Evolutionary conservation across 53 echinoderm and acorn worm species (phyloP).

Genomic region (Henricia sp.): DNA sequence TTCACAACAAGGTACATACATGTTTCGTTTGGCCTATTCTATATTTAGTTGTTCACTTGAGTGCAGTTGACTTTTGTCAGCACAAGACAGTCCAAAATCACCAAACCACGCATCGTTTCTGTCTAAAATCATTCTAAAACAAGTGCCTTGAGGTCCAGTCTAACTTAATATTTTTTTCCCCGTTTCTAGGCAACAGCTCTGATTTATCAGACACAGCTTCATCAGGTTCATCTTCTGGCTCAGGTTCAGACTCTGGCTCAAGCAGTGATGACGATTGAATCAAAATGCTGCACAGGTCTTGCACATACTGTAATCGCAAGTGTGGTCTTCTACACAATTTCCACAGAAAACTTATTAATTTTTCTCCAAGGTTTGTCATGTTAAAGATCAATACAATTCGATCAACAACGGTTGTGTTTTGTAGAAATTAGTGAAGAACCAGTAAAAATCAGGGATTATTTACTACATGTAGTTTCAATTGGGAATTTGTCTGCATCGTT

Average conservation of each 20-base stretch:
- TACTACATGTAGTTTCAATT: too few species aligned
- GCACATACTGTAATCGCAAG: neutral
- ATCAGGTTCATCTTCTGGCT: conserved; percentile 23
- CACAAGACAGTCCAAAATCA: too few species aligned
- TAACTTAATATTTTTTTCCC: neutral
- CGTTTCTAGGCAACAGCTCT: neutral
- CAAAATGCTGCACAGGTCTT: neutral
- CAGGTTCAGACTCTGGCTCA: neutral
- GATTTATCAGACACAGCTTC: conserved; percentile 13
- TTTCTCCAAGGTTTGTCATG: neutral
- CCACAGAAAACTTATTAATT: neutral
- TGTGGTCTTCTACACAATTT: neutral
- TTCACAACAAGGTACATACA: neutral
- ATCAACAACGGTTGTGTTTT: neutral
- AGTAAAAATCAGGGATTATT: too few species aligned
- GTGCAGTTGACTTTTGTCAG: neutral
- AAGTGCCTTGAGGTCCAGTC: too few species aligned
- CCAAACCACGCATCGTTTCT: too few species aligned
- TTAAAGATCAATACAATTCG: too few species aligned
- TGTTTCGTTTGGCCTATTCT: too few species aligned
- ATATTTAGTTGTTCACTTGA: neutral
- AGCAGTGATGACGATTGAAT: conserved; percentile 45
- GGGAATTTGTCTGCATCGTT: too few species aligned
- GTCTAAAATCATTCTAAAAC: too few species aligned
- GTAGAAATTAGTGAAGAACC: too few species aligned